These are phyloP conservation scores for Acanthornis magna DNA, from an alignment of 2,797 vertebrate genomes.

Conservation along the genomic window DNA sequence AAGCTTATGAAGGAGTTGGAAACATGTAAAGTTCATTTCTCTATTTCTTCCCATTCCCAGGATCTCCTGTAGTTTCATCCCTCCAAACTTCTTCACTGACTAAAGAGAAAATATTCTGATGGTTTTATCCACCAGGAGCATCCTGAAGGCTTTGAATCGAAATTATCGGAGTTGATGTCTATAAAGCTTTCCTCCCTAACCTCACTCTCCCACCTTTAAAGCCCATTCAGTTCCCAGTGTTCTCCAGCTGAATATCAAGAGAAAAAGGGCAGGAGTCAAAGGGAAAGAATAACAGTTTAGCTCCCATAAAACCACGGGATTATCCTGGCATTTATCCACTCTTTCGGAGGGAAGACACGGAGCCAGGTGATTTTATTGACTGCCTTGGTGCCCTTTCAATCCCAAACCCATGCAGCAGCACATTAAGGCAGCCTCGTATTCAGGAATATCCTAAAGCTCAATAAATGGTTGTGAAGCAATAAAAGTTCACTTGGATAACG, in stretches of 20 bases:
- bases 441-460: constrained; percentile 51
- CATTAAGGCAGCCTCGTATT: constrained; percentile 56
- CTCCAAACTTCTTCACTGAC: background rate
- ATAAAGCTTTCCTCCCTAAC: background rate
- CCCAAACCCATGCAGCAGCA: constrained; percentile 32
- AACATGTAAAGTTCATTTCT: background rate
- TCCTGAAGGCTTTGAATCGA: background rate
- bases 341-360: background rate
- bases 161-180: background rate
- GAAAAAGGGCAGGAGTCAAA: background rate
- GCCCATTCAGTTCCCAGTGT: background rate
- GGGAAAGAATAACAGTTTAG: constrained; percentile 13
- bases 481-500: constrained; percentile 57
- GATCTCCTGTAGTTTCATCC: background rate
- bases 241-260: constrained; percentile 24
- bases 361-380: constrained; percentile 46
- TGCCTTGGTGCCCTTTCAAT: constrained; percentile 49
- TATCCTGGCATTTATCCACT: constrained; percentile 47
- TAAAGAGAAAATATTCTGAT: background rate
- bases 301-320: background rate
- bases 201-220: background rate
- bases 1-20: background rate
- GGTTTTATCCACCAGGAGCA: constrained; percentile 27
- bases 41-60: background rate
- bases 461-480: constrained; percentile 44